Conservation (phyloP, 2,888 invertebrate genomes). For the Pilophorus perplexus region DNA sequence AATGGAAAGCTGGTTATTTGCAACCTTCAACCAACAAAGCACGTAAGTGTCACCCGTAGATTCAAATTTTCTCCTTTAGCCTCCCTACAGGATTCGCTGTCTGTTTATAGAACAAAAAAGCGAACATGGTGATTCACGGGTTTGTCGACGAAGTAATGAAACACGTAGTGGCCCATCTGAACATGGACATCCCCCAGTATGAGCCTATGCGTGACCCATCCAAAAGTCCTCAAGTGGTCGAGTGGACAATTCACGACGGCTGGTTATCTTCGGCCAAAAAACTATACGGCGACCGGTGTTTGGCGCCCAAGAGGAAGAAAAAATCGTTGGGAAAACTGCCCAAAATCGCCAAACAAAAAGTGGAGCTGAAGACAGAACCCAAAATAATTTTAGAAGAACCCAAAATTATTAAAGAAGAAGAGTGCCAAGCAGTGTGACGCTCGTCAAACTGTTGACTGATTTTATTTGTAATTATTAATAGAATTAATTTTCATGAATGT, state of each 20-base stretch:
- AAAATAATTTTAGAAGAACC: no score
- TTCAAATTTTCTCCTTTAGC: neutral
- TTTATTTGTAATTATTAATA: no score
- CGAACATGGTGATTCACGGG: constrained; percentile 81
- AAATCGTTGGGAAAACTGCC: no score
- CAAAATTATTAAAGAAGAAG: no score
- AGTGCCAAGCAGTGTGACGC: no score
- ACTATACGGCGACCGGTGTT: constrained; percentile 55
- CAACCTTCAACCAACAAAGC: constrained; percentile 96
- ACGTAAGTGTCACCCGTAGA: constrained; percentile 60
- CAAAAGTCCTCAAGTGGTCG: constrained; percentile 57
- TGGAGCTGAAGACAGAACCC: no score
- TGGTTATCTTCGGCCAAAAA: constrained; percentile 63
- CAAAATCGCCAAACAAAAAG: no score
- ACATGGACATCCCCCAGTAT: constrained; percentile 72
- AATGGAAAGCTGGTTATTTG: constrained; percentile 84
- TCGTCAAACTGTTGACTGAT: no score
- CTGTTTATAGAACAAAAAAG: constrained; percentile 76
- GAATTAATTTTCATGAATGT: no score
- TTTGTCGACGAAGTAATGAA: constrained; percentile 83
- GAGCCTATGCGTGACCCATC: constrained; percentile 65
- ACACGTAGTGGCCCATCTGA: constrained; percentile 70
- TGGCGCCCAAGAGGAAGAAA: constrained; percentile 38
- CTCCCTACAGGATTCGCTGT: neutral
- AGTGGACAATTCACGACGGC: constrained; percentile 70